Conservation (phyloP, 2,888 invertebrate genomes). For the Nomada fabriciana region DNA sequence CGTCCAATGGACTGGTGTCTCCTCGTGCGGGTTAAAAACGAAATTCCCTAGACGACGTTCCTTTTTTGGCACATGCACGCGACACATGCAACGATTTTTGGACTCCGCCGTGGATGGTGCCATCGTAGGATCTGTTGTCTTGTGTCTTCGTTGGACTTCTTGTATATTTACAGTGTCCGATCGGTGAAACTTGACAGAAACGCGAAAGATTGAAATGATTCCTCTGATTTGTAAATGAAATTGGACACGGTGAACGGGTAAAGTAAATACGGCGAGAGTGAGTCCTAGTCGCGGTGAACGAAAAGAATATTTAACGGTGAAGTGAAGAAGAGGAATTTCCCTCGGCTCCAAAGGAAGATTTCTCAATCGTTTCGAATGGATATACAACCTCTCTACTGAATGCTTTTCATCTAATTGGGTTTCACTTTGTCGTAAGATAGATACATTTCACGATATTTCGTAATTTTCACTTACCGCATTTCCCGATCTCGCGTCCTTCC, state of each 20-base stretch:
- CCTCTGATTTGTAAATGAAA: neutral
- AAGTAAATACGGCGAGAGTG: conserved; percentile 39
- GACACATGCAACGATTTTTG: neutral
- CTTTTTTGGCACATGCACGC: too few species aligned
- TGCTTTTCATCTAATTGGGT: conserved; percentile 67
- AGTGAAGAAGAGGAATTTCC: conserved; percentile 41
- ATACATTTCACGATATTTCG: conserved; percentile 40
- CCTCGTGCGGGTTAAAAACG: neutral
- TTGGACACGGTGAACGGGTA: conserved; percentile 28
- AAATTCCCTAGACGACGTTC: conserved; percentile 16
- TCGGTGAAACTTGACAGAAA: conserved; percentile 24
- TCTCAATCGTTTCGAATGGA: conserved; percentile 48
- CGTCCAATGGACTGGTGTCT: conserved; percentile 12
- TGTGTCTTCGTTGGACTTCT: conserved; percentile 3
- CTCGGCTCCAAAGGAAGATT: conserved; percentile 36
- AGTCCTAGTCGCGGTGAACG: conserved; percentile 15
- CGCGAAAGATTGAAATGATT: conserved; percentile 4
- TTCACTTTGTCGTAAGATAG: conserved; percentile 62
- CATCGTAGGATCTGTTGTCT: neutral
- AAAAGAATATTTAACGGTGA: conserved; percentile 47
- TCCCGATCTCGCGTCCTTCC: conserved; percentile 17
- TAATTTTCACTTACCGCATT: conserved; percentile 4
- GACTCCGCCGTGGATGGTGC: conserved; percentile 21
- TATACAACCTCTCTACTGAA: conserved; percentile 79
- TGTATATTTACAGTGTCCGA: conserved; percentile 32